These are phyloP conservation scores for Delphinapterus leucas DNA, from an alignment of 2,113 vertebrate species.

Conservation along the genomic window DNA sequence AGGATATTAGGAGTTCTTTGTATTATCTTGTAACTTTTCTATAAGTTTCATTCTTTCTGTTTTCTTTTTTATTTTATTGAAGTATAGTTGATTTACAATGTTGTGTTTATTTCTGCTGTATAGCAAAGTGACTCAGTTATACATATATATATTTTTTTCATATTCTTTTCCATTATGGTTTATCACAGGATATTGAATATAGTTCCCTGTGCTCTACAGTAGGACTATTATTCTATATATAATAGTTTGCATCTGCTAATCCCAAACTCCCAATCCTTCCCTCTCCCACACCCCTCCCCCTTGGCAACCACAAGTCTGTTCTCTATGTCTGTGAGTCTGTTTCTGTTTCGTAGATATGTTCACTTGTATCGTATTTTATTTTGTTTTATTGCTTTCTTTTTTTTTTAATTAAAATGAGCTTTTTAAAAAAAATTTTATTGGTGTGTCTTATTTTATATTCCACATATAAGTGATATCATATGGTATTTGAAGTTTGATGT, in stretches of 20 bases:
- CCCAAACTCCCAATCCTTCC: not conserved
- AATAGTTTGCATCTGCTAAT: not conserved
- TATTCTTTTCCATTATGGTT: not conserved
- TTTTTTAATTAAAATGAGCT: not conserved
- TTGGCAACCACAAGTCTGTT: not conserved
- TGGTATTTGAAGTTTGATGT: not conserved
- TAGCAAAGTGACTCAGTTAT: not conserved
- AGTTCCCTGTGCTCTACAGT: not conserved
- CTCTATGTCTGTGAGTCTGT: not conserved
- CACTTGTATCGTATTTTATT: not conserved
- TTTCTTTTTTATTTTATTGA: not conserved
- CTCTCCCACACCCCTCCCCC: not conserved
- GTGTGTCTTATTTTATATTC: not conserved
- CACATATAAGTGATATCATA: not conserved
- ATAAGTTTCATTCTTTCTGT: not conserved
- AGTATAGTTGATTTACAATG: not conserved
- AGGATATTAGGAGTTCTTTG: not conserved
- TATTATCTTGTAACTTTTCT: not conserved
- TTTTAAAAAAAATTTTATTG: not conserved
- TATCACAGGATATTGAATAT: not conserved
- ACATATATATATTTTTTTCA: not conserved
- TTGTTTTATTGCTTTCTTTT: not conserved
- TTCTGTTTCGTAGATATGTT: not conserved
- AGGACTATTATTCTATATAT: not conserved
- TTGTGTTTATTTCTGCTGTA: not conserved